Base-by-base conservation (phyloP, 2,113 vertebrate species). In the Pygoscelis antarcticus region DNA sequence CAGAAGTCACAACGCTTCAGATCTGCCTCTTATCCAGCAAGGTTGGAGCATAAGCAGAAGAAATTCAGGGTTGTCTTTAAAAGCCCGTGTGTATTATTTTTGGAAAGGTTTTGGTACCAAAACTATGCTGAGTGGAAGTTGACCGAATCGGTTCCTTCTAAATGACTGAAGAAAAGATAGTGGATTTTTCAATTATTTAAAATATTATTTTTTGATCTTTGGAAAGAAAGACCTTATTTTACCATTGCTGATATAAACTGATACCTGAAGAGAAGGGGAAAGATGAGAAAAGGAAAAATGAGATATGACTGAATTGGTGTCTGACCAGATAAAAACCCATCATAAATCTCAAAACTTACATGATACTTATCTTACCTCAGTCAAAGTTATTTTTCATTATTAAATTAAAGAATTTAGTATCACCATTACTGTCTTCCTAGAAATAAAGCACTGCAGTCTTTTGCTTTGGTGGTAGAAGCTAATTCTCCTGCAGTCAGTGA, bases 401-500 rank as follows among this genome's bases (percentile, higher is more conserved):
- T 71, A 88, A 62, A 27, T 30, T 68, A 34, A 68, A 76, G 10
- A 66, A 34, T 51, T 75, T 52, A 78, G 16, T 21, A 27, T 36
- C 18, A 30, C 6, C 3, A 22, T 51, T 78, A 13, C 29, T 74
- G 20, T 62, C 16, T 83, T 93, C 40, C 58, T 93, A 74, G 77
- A 84, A 91, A 72, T 55, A 44, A 83, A 91, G 27, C 11, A 36
- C 34, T 94, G 36, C 19, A 27, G 49, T 68, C 34, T 60, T 69
- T 54, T 58, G 5, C 66, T 85, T 57, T 90, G 52, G 21, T 87
- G 79, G 51, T 88, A 38, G 57, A 92, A 91, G 60, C 32, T 52
- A 64, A 68, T 62, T 66, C 60, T 91, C 36, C 57, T 84, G 74
- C 70, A 88, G 49, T 27, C 83, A 93, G 65, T 64, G 72, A 60